Evolutionary conservation across 2,797 vertebrate genomes (phyloP).

Genomic region (Arrhamphus sclerolepis): DNA sequence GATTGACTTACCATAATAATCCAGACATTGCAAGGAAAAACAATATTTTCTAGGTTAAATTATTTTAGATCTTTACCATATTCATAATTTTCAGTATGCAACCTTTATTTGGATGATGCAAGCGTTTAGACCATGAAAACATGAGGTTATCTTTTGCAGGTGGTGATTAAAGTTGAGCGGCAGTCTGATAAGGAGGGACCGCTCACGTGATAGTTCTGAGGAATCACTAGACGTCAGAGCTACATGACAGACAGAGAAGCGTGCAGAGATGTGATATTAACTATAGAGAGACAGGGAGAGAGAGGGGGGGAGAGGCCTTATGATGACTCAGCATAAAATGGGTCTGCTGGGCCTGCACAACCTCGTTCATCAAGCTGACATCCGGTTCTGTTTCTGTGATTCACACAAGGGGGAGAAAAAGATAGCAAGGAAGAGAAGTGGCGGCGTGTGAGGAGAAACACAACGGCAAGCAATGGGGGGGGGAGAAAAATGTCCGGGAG

Average conservation of each 20-base stretch:
- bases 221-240: constrained; percentile 62
- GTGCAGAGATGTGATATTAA: constrained; percentile 53
- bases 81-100: neutral
- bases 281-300: constrained; percentile 52
- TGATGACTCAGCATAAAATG: constrained; percentile 72
- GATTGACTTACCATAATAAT: too few relatives aligned
- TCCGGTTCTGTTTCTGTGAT: constrained; percentile 53
- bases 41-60: neutral
- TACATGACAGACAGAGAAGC: constrained; percentile 44
- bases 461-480: neutral
- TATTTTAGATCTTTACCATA: neutral
- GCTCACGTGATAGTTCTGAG: constrained; percentile 52
- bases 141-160: constrained; percentile 1
- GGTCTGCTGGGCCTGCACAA: constrained; percentile 63
- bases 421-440: neutral
- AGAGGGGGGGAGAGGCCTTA: constrained; percentile 23
- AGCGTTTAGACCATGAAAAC: constrained; percentile 9
- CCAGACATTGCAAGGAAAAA: too few relatives aligned
- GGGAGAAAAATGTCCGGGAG: neutral
- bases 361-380: constrained; percentile 71
- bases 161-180: constrained; percentile 34
- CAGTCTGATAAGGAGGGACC: constrained; percentile 41
- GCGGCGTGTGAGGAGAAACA: constrained; percentile 36
- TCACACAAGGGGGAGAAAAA: constrained; percentile 37
- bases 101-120: neutral